Evolutionary conservation across 1,140 invertebrate genomes (phyloP).

Genomic region (Bombyx mori): ASM3026992v2 NC_085129.1:16517501-16518000

Average conservation of each 20-base stretch:
- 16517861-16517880: too few relatives aligned
- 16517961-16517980: too few relatives aligned
- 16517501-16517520: constrained; percentile 11
- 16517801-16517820: too few relatives aligned
- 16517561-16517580: constrained; percentile 39
- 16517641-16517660: constrained; percentile 9
- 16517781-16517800: too few relatives aligned
- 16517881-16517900: too few relatives aligned
- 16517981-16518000: too few relatives aligned
- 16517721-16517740: constrained; percentile 52
- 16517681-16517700: neutral
- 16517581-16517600: constrained; percentile 49
- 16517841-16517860: too few relatives aligned
- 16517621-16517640: constrained; percentile 8
- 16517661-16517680: constrained; percentile 60
- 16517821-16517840: too few relatives aligned
- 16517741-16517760: constrained; percentile 67
- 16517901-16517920: too few relatives aligned
- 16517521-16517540: constrained; percentile 59
- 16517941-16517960: too few relatives aligned
- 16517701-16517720: constrained; percentile 31
- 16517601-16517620: constrained; percentile 18
- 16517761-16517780: constrained; percentile 24
- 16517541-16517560: neutral
- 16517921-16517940: too few relatives aligned